These are phyloP conservation scores for Drosophila quinaria DNA, from an alignment of 2,888 invertebrate genomes.

Conservation along the genomic window DNA sequence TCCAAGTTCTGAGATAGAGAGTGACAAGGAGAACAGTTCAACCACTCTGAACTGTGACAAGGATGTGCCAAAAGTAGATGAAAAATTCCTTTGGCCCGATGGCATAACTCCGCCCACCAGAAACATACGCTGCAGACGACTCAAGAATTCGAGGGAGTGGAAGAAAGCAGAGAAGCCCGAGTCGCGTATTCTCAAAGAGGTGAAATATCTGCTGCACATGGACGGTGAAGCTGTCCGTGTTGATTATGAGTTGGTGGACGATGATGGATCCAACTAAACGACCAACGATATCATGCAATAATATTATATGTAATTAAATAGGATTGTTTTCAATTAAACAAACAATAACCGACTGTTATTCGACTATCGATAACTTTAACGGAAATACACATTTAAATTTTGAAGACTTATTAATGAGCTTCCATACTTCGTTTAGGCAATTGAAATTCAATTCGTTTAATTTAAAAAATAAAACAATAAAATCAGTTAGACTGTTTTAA, in stretches of 20 bases:
- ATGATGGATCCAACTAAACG: neutral
- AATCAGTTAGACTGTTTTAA: too few relatives aligned
- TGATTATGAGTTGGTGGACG: neutral
- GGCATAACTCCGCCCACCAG: constrained; percentile 1
- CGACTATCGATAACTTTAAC: neutral
- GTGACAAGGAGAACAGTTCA: neutral
- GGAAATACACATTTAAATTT: neutral
- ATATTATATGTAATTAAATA: neutral
- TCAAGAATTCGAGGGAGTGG: neutral
- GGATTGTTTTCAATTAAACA: neutral
- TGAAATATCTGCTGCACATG: constrained; percentile 1
- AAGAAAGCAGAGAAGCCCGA: neutral
- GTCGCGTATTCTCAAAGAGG: neutral
- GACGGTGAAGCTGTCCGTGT: neutral
- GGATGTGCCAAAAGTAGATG: neutral
- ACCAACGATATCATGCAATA: neutral
- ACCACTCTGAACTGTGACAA: neutral
- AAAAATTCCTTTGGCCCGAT: neutral
- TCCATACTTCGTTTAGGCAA: too few relatives aligned
- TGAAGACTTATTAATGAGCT: too few relatives aligned
- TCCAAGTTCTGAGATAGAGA: neutral
- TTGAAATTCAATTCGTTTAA: too few relatives aligned
- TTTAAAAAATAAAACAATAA: too few relatives aligned
- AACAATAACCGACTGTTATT: neutral
- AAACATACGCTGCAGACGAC: neutral